Percentiles rank a stretch among this genome's conserved stretches.
These are phyloP conservation scores for Onthophagus sagittarius DNA, from an alignment of 2,888 invertebrate species.

Conservation along the genomic window DNA sequence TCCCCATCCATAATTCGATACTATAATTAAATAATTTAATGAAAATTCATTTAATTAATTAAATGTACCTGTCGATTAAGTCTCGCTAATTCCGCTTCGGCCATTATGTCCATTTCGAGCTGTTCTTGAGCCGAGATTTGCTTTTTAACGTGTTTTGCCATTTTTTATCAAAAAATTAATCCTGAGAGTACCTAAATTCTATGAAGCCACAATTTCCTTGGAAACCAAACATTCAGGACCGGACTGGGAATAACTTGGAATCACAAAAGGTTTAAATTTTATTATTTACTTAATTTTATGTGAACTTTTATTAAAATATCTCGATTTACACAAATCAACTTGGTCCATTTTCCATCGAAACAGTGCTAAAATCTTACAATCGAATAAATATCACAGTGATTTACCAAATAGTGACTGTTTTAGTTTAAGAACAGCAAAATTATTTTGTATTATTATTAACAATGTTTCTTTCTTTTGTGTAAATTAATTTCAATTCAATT, in stretches of 20 bases:
- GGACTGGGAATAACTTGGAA: neutral
- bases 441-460: no score
- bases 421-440: neutral
- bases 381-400: neutral
- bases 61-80: conserved; percentile 69
- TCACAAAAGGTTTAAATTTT: no score
- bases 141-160: conserved; percentile 24
- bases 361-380: neutral
- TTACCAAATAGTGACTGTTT: neutral
- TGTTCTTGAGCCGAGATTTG: conserved; percentile 55
- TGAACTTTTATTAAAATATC: neutral
- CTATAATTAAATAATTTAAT: conserved; percentile 36
- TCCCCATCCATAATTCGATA: conserved; percentile 82
- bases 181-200: neutral
- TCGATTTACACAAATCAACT: neutral
- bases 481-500: no score
- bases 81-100: conserved; percentile 72
- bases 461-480: no score
- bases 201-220: neutral
- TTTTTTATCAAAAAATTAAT: neutral
- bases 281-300: neutral
- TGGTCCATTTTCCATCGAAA: neutral
- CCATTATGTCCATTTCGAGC: conserved; percentile 72
- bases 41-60: neutral
- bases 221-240: neutral